Conservation (phyloP, 1,140 invertebrate genomes). For the Trichogramma pretiosum region DNA sequence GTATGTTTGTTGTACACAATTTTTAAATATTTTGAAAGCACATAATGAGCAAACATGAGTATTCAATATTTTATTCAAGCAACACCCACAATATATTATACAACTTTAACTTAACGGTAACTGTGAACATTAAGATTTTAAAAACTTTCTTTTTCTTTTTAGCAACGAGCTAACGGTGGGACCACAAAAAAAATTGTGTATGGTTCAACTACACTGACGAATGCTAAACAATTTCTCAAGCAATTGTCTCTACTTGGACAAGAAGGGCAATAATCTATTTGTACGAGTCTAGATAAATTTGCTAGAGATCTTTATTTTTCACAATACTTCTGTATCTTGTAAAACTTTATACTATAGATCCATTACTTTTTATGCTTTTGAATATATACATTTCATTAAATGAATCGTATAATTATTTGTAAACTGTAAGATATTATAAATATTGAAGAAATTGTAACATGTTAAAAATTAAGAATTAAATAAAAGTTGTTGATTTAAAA, state of each 20-base stretch:
- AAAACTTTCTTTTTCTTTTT: no score
- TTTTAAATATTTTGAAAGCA: no score
- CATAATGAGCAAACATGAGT: no score
- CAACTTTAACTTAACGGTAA: no score
- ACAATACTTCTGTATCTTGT: background rate
- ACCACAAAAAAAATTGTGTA: slow-evolving; percentile 80
- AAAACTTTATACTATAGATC: no score
- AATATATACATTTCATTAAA: slow-evolving; percentile 33
- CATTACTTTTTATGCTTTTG: no score
- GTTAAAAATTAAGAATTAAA: background rate
- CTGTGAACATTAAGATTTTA: no score
- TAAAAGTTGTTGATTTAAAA: slow-evolving; percentile 14
- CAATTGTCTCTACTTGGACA: slow-evolving; percentile 72
- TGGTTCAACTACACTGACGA: slow-evolving; percentile 86
- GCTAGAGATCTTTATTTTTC: slow-evolving; percentile 5
- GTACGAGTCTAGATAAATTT: slow-evolving; percentile 5
- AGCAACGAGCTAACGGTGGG: slow-evolving; percentile 64
- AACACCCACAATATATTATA: no score
- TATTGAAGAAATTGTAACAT: background rate
- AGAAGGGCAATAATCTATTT: slow-evolving; percentile 54
- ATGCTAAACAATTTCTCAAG: slow-evolving; percentile 85
- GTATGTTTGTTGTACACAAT: no score
- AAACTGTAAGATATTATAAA: slow-evolving; percentile 1
- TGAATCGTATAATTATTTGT: no score
- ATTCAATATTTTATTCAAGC: no score